Conservation (phyloP, 2,888 invertebrate species). For the Xanthorhoe spadicearia region DNA sequence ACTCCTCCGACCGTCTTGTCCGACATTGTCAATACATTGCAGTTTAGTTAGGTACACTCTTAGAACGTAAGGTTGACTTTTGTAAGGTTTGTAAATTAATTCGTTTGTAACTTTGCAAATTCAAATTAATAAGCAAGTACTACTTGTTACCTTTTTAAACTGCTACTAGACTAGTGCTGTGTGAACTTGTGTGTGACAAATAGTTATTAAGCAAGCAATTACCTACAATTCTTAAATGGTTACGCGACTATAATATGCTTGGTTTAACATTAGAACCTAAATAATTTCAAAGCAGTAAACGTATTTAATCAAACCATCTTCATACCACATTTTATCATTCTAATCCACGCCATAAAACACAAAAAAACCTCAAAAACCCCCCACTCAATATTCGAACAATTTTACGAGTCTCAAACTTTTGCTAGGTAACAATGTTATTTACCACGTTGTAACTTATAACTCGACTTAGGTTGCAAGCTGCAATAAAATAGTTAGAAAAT, state of each 20-base stretch:
- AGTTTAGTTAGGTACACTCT: too few species aligned
- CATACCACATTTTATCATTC: constrained; percentile 23
- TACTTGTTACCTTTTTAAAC: too few species aligned
- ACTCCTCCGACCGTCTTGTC: constrained; percentile 49
- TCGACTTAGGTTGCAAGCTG: constrained; percentile 56
- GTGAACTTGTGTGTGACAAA: too few species aligned
- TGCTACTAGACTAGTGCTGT: too few species aligned
- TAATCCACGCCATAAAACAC: constrained; percentile 31
- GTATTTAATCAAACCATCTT: constrained; percentile 5
- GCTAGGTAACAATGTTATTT: constrained; percentile 48
- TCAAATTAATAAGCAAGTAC: too few species aligned
- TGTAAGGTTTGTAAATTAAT: too few species aligned
- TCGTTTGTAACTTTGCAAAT: too few species aligned
- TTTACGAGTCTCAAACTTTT: constrained; percentile 43
- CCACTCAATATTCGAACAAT: constrained; percentile 43
- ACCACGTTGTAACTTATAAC: constrained; percentile 34
- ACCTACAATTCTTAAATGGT: too few species aligned
- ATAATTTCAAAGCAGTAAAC: not conserved
- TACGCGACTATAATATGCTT: too few species aligned
- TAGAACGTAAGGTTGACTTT: too few species aligned
- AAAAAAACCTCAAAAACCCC: constrained; percentile 33
- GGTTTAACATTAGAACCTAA: too few species aligned
- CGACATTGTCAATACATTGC: constrained; percentile 23
- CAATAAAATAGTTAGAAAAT: constrained; percentile 71
- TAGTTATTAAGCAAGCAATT: too few species aligned